Base-by-base conservation (phyloP, 53 echinoderm and acorn worm species). In the Mesocentrotus franciscanus region DNA sequence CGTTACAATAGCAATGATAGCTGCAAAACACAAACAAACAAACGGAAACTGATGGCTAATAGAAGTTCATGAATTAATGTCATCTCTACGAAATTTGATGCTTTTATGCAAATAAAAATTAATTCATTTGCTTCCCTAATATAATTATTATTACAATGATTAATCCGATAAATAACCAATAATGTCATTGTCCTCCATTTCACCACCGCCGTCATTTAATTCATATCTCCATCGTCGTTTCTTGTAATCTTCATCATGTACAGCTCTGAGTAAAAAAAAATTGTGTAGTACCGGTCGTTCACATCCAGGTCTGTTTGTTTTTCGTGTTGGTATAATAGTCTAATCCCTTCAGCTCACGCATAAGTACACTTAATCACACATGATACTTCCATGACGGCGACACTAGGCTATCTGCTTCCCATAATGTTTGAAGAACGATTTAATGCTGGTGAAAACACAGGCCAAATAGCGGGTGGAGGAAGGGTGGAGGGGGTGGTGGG, bases 241-340 rank as follows among this genome's bases (percentile, higher is more conserved):
- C 14, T 61, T 16, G 2, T 33, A 10, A 10, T 78, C 14, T 4
- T 16, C 35, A 78, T 13, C 4, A 14, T 30, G 12, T 30, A 11
- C 24, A 76, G 36, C 42, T 20, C 33, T 30, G 29, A 76, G 29
- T 27, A 2, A 15, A 16, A 5, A 18, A 18, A 18, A 18, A 76
- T 12, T 30, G 33, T 76, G 36, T 81, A 81, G 81, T 81, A 42
- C 81, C 81, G 81, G 81, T 81, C 81, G 29, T 81, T 81, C 81
- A 81, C 81, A 81, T 81, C 81, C 39, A 76, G 33, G 76, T 76
- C 33, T 81, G 81, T 81, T 81, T 81, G 81, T 81, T 81, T 81
- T 81, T 42, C 81, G 42, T 81, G 81, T 36, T 81, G 81, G 39
- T 29, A 42, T 81, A 11, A 42, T 81, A 15, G 22, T 20, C 81